A percentile compares a stretch with the other conserved stretches of the same genome.
Evolutionary conservation across 2,797 vertebrate genomes (phyloP).

Genomic region (Microcaecilia unicolor): DNA sequence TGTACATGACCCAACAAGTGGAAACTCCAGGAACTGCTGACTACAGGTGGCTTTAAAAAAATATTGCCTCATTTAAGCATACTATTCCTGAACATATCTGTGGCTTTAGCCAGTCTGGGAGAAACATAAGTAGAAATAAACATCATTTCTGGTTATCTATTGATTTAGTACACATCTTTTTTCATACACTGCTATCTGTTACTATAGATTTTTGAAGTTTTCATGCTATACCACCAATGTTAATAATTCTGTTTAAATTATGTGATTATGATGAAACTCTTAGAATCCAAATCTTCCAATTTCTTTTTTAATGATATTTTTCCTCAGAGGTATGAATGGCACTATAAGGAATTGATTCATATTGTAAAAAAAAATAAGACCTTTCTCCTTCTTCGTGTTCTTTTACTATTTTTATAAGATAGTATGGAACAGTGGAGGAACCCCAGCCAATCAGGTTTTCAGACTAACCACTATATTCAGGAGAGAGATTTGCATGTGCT

Average conservation of each 20-base stretch:
- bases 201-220: not conserved
- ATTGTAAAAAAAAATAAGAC: slow-evolving; percentile 29
- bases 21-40: too few relatives aligned
- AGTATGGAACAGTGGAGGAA: slow-evolving; percentile 13
- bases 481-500: too few relatives aligned
- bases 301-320: slow-evolving; percentile 30
- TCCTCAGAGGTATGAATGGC: slow-evolving; percentile 8
- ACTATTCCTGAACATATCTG: not conserved
- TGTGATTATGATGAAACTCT: slow-evolving; percentile 18
- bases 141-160: not conserved
- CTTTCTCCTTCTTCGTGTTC: too few relatives aligned
- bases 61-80: fast-evolving
- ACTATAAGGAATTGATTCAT: slow-evolving; percentile 28
- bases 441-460: too few relatives aligned
- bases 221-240: not conserved
- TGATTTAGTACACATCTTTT: not conserved
- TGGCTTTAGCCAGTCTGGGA: not conserved
- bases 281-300: slow-evolving; percentile 16
- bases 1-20: not conserved
- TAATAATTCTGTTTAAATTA: slow-evolving; percentile 13
- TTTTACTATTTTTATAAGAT: slow-evolving; percentile 24
- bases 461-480: too few relatives aligned
- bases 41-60: too few relatives aligned
- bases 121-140: not conserved
- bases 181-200: not conserved